Evolutionary conservation across 2,888 invertebrate genomes (phyloP).

Genomic region (Sarcophaga subvicina): DNA sequence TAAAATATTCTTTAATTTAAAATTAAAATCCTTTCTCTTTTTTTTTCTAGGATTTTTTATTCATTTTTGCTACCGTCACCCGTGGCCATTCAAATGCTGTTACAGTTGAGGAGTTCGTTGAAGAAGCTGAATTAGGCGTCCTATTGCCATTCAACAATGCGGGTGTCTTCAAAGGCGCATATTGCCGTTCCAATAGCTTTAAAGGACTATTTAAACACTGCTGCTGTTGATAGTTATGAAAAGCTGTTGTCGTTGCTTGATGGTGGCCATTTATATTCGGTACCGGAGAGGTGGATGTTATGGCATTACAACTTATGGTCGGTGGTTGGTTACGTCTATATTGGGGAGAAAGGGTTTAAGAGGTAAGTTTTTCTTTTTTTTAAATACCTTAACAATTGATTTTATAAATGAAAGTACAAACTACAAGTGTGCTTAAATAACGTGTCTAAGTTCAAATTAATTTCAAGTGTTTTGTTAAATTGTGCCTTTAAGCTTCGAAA

Average conservation of each 20-base stretch:
- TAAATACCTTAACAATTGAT: no score
- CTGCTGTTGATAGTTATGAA: slow-evolving; percentile 57
- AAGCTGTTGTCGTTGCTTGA: no score
- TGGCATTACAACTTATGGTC: slow-evolving; percentile 62
- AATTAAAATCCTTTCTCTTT: not conserved
- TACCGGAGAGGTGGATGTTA: slow-evolving; percentile 61
- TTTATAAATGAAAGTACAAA: not conserved
- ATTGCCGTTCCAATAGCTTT: slow-evolving; percentile 65
- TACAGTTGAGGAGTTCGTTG: slow-evolving; percentile 57
- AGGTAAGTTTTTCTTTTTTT: no score
- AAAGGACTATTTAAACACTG: slow-evolving; percentile 71
- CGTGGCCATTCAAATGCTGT: slow-evolving; percentile 68
- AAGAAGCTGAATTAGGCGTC: slow-evolving; percentile 56
- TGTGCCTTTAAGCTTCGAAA: not conserved
- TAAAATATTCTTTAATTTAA: not conserved
- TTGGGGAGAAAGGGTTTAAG: not conserved
- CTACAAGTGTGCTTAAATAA: slow-evolving; percentile 22
- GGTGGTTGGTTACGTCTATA: slow-evolving; percentile 70
- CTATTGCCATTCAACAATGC: slow-evolving; percentile 66
- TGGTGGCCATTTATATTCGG: slow-evolving; percentile 19
- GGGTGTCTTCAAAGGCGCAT: slow-evolving; percentile 73
- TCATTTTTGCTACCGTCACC: slow-evolving; percentile 33
- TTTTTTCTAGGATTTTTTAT: slow-evolving; percentile 40
- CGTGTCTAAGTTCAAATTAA: not conserved
- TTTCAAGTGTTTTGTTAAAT: not conserved